Evolutionary conservation across 1,140 invertebrate species (phyloP).

Genomic region (Arion vulgaris): DNA sequence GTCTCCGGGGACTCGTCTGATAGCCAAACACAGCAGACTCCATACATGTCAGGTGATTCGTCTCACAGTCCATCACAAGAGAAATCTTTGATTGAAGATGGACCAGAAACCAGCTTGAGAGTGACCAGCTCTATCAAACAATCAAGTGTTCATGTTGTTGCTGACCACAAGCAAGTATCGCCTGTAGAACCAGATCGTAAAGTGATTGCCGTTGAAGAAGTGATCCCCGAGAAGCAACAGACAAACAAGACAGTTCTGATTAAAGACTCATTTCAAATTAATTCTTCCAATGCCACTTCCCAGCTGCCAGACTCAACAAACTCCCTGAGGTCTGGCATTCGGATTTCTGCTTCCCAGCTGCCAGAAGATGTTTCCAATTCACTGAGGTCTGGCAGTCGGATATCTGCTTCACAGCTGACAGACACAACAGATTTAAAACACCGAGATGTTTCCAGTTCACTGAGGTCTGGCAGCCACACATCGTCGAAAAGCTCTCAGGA

Average conservation of each 20-base stretch:
- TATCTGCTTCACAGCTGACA: too few species aligned
- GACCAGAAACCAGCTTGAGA: slow-evolving; percentile 81
- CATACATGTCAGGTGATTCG: too few species aligned
- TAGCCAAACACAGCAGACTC: too few species aligned
- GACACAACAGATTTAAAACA: neutral
- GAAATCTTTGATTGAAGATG: slow-evolving; percentile 40
- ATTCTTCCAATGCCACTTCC: neutral
- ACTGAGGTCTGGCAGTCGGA: neutral
- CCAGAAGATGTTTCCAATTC: neutral
- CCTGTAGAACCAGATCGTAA: slow-evolving; percentile 71
- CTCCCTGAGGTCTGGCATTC: neutral
- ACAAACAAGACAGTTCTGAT: slow-evolving; percentile 93
- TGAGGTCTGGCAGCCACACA: neutral
- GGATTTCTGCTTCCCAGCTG: neutral
- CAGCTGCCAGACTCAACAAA: neutral
- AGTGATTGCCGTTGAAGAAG: slow-evolving; percentile 52
- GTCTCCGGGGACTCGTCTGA: too few species aligned
- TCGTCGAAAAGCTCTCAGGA: slow-evolving; percentile 11
- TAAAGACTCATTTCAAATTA: slow-evolving; percentile 72
- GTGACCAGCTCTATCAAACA: slow-evolving; percentile 84
- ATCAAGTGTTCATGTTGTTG: slow-evolving; percentile 56
- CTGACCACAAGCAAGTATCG: slow-evolving; percentile 72
- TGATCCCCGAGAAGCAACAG: slow-evolving; percentile 79
- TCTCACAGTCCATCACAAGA: slow-evolving; percentile 32
- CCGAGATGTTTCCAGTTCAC: neutral